These are phyloP conservation scores for Pao palembangensis DNA, from an alignment of 2,113 vertebrate genomes.

Conservation along the genomic window DNA sequence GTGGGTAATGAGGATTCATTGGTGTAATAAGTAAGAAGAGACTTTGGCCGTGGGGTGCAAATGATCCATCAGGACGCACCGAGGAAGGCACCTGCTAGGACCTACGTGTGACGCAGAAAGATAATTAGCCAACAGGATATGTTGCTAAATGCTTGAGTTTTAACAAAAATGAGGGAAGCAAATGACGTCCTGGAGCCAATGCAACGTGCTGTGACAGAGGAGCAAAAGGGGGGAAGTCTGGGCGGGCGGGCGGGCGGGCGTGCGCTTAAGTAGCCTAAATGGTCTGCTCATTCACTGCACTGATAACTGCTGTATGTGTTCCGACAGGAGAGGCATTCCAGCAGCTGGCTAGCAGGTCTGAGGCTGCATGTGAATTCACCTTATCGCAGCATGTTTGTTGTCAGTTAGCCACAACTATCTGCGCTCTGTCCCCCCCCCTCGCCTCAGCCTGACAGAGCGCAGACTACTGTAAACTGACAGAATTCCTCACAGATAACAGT, in stretches of 20 bases:
- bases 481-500: conserved; percentile 51
- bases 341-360: conserved; percentile 21
- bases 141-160: neutral
- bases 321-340: conserved; percentile 33
- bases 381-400: conserved; percentile 54
- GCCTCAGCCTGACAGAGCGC: conserved; percentile 53
- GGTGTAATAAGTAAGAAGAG: too few relatives aligned
- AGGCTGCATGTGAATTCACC: conserved; percentile 24
- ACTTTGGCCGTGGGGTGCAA: too few relatives aligned
- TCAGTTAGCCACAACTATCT: conserved; percentile 50
- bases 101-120: too few relatives aligned
- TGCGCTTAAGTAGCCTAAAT: conserved; percentile 5
- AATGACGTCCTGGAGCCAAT: too few relatives aligned
- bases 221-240: too few relatives aligned
- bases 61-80: too few relatives aligned
- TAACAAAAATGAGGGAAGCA: too few relatives aligned
- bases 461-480: conserved; percentile 59
- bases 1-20: conserved; percentile 8
- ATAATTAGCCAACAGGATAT: too few relatives aligned
- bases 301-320: conserved; percentile 39
- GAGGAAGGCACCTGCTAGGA: too few relatives aligned
- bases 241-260: too few relatives aligned
- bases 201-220: too few relatives aligned
- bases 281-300: conserved; percentile 29
- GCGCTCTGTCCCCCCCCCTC: conserved; percentile 41